phyloP scores from a whole-genome alignment of 2,797 vertebrate genomes.

The Thripadectes ignobilis region DNA sequence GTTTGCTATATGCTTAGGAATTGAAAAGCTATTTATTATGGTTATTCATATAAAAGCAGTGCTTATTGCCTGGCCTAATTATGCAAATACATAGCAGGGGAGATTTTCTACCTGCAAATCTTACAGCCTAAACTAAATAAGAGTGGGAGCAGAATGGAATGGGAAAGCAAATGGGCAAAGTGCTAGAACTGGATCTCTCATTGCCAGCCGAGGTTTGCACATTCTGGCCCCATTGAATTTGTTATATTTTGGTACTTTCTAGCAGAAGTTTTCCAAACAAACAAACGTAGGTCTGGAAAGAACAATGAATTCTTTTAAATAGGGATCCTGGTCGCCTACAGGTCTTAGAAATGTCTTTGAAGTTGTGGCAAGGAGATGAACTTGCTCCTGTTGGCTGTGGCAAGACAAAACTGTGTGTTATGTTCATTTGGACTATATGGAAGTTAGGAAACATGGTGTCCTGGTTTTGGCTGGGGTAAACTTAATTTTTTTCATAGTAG shows the following conservation, averaged over 20 bases:
- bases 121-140: background rate
- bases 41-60: background rate
- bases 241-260: background rate
- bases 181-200: background rate
- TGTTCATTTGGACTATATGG: background rate
- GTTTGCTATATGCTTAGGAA: background rate
- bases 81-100: background rate
- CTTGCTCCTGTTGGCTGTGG: background rate
- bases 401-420: background rate
- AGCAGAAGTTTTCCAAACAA: background rate
- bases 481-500: background rate
- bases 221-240: background rate
- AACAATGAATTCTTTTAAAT: background rate
- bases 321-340: background rate
- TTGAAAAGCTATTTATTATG: conserved; percentile 23
- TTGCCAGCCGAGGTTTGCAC: background rate
- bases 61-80: background rate
- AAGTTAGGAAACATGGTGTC: background rate
- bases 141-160: background rate
- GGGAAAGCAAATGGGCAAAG: background rate
- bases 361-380: background rate
- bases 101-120: conserved; percentile 25
- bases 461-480: background rate
- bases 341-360: background rate
- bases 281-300: background rate